Conservation (phyloP, 2,888 invertebrate species). For the Geophilus truncorum region DNA sequence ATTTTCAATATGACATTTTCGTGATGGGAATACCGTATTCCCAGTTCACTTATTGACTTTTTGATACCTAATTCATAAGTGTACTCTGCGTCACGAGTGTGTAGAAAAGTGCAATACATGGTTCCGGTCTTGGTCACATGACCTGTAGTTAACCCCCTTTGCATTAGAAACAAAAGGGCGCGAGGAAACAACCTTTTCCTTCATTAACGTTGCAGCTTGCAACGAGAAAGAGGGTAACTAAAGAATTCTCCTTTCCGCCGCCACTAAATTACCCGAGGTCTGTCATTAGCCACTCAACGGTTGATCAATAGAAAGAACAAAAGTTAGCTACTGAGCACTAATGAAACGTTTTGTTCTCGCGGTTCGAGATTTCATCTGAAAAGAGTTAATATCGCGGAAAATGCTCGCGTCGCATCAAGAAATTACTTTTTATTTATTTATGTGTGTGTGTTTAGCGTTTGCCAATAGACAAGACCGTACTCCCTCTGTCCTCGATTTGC, state of each 20-base stretch:
- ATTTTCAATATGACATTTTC: no score
- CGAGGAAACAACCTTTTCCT: conserved; percentile 11
- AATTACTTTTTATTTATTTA: neutral
- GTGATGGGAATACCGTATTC: no score
- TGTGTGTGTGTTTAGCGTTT: neutral
- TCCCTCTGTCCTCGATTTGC: neutral
- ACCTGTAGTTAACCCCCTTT: conserved; percentile 18
- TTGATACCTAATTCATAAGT: neutral
- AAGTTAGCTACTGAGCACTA: neutral
- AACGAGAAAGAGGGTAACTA: neutral
- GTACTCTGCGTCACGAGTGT: neutral
- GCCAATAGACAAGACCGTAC: neutral
- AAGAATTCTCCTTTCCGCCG: neutral
- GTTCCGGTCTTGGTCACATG: neutral
- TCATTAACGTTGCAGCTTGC: neutral
- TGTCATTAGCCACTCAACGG: conserved; percentile 21
- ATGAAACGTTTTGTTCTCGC: conserved; percentile 8
- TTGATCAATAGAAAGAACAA: conserved; percentile 8
- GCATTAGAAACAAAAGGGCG: conserved; percentile 18
- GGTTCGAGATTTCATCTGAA: neutral
- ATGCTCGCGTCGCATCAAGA: neutral
- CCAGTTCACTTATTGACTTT: neutral
- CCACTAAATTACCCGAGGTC: conserved; percentile 8
- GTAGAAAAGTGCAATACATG: neutral
- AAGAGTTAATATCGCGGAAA: neutral